Conservation (phyloP, 2,888 invertebrate species). For the Xanthostigma xanthostigma region DNA sequence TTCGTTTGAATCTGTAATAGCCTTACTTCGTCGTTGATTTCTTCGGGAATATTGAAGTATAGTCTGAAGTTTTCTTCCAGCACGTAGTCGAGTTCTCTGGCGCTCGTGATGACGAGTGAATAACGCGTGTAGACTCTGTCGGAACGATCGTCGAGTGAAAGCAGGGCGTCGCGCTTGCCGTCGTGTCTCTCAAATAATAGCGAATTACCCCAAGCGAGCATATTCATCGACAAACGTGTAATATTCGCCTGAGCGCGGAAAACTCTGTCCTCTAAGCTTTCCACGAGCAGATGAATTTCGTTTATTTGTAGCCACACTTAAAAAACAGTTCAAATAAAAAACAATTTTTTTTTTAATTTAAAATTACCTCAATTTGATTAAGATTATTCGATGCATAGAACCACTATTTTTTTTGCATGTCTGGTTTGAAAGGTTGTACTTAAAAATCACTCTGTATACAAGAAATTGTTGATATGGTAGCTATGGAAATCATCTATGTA, state of each 20-base stretch:
- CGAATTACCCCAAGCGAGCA: slow-evolving; percentile 53
- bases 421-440: too few relatives aligned
- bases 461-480: too few relatives aligned
- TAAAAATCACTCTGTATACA: too few relatives aligned
- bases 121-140: slow-evolving; percentile 39
- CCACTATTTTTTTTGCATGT: too few relatives aligned
- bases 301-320: slow-evolving; percentile 54
- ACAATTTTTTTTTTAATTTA: background rate
- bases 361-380: too few relatives aligned
- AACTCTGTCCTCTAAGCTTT: slow-evolving; percentile 55
- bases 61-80: slow-evolving; percentile 50
- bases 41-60: slow-evolving; percentile 44
- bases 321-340: slow-evolving; percentile 5
- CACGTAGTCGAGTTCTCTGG: slow-evolving; percentile 38
- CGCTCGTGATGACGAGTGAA: slow-evolving; percentile 31
- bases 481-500: too few relatives aligned
- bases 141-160: slow-evolving; percentile 40
- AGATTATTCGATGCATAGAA: too few relatives aligned
- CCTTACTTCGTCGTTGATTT: background rate
- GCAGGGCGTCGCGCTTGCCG: slow-evolving; percentile 35
- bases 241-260: slow-evolving; percentile 52
- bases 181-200: slow-evolving; percentile 67
- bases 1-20: too few relatives aligned
- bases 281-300: slow-evolving; percentile 48
- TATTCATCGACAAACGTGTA: slow-evolving; percentile 35